Percentiles rank a stretch among this genome's conserved stretches.
Evolutionary conservation across 2,888 invertebrate species (phyloP).

Genomic region (Plutella xylostella): DNA sequence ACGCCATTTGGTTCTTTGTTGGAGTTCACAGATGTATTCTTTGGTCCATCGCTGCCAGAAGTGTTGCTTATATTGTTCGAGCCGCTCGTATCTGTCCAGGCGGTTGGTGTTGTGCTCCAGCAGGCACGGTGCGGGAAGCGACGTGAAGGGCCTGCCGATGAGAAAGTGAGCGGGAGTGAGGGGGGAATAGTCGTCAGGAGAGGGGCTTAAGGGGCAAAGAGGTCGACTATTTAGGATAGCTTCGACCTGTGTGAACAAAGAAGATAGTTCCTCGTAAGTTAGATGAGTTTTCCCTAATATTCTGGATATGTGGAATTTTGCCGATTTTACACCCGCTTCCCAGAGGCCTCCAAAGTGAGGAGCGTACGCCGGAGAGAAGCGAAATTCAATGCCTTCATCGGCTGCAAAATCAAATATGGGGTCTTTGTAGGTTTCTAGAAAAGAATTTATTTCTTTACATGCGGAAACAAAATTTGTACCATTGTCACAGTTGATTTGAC

Average conservation of each 20-base stretch:
- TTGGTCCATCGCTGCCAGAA: conserved; percentile 20
- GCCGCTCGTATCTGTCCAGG: conserved; percentile 10
- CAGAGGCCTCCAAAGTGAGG: background rate
- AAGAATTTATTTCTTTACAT: background rate
- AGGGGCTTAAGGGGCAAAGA: conserved; percentile 17
- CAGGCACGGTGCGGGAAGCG: conserved; percentile 8
- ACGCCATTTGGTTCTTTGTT: conserved; percentile 24
- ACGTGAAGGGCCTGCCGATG: conserved; percentile 17
- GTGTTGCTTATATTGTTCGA: conserved; percentile 17
- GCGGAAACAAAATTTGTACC: conserved; percentile 1
- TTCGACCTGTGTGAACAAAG: conserved; percentile 16
- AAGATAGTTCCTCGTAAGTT: conserved; percentile 8
- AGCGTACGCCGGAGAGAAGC: too few species aligned
- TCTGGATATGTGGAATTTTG: conserved; percentile 3
- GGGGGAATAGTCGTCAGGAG: conserved; percentile 17
- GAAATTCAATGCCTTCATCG: background rate
- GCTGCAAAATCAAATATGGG: background rate
- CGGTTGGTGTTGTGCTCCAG: background rate
- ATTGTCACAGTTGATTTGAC: conserved; percentile 2
- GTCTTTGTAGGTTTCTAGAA: background rate
- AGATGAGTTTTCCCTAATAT: conserved; percentile 6
- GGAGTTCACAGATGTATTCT: conserved; percentile 20
- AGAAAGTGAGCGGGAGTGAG: conserved; percentile 20
- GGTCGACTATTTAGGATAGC: conserved; percentile 20
- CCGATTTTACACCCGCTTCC: too few species aligned